phyloP scores from a whole-genome alignment of 2,888 invertebrate genomes.

The Dysmachus trigonus region DNA sequence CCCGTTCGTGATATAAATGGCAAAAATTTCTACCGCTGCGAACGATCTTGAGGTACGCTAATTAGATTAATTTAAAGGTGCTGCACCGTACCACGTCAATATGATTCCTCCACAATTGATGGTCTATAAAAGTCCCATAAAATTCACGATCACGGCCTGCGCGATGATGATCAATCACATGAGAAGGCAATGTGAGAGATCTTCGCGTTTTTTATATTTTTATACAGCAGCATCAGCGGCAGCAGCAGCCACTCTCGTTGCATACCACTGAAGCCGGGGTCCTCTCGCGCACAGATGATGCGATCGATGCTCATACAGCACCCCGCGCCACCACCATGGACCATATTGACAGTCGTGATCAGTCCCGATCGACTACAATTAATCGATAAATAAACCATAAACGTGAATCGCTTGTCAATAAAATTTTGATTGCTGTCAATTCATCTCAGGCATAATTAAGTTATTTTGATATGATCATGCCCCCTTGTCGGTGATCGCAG shows the following conservation, averaged over 20 bases:
- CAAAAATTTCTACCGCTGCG: neutral
- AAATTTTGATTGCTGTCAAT: slow-evolving; percentile 50
- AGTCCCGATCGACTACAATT: slow-evolving; percentile 47
- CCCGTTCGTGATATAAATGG: neutral
- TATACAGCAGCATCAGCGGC: slow-evolving; percentile 14
- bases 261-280: neutral
- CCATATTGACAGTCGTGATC: slow-evolving; percentile 49
- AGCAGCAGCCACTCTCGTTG: neutral
- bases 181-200: slow-evolving; percentile 26
- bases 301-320: neutral
- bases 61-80: slow-evolving; percentile 43
- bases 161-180: slow-evolving; percentile 36
- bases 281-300: neutral
- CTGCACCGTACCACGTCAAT: slow-evolving; percentile 19
- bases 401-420: slow-evolving; percentile 49
- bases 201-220: slow-evolving; percentile 12
- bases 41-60: slow-evolving; percentile 14
- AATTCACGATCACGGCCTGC: slow-evolving; percentile 29
- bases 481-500: slow-evolving; percentile 1
- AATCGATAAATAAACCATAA: slow-evolving; percentile 50
- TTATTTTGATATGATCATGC: slow-evolving; percentile 47
- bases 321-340: neutral
- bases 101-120: slow-evolving; percentile 38
- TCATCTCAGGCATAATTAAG: slow-evolving; percentile 48
- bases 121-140: slow-evolving; percentile 40